Conservation (phyloP, 2,113 vertebrate species). For the Nerophis ophidion region DNA sequence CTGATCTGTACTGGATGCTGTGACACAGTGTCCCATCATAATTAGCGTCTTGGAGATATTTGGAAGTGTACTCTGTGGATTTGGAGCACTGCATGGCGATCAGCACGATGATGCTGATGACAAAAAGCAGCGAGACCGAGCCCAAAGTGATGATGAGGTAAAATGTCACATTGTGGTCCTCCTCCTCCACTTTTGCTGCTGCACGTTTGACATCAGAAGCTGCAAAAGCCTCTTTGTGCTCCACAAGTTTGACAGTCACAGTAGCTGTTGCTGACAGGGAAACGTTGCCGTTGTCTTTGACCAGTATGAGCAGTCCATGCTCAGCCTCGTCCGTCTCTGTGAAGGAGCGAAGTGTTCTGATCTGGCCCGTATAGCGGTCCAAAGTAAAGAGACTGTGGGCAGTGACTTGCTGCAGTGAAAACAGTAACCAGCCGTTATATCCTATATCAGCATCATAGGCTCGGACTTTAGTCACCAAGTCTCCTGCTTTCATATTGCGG, state of each 20-base stretch:
- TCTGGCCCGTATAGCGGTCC: conserved; percentile 52
- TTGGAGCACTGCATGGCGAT: conserved; percentile 55
- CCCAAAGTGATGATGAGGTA: conserved; percentile 43
- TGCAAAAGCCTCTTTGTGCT: conserved; percentile 33
- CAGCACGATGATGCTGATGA: conserved; percentile 44
- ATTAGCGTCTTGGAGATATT: conserved; percentile 19
- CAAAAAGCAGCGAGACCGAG: conserved; percentile 38
- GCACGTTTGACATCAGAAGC: conserved; percentile 22
- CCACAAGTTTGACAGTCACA: conserved; percentile 30
- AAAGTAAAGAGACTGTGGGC: conserved; percentile 49
- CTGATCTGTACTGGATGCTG: conserved; percentile 40
- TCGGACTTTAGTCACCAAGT: conserved; percentile 51
- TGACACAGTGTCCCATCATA: conserved; percentile 15
- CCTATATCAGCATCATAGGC: conserved; percentile 56
- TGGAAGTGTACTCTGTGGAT: conserved; percentile 49
- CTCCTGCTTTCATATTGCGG: conserved; percentile 41
- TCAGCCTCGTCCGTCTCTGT: conserved; percentile 49
- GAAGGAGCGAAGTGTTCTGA: conserved; percentile 50
- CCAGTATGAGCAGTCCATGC: conserved; percentile 36
- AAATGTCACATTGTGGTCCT: conserved; percentile 10
- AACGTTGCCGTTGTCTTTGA: conserved; percentile 51
- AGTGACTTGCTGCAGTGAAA: conserved; percentile 40
- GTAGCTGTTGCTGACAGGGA: conserved; percentile 48
- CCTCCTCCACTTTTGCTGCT: conserved; percentile 6
- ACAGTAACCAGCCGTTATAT: conserved; percentile 54